Base-by-base conservation (phyloP, 1,140 invertebrate genomes). In the Macrotrachela quadricornifera region DNA sequence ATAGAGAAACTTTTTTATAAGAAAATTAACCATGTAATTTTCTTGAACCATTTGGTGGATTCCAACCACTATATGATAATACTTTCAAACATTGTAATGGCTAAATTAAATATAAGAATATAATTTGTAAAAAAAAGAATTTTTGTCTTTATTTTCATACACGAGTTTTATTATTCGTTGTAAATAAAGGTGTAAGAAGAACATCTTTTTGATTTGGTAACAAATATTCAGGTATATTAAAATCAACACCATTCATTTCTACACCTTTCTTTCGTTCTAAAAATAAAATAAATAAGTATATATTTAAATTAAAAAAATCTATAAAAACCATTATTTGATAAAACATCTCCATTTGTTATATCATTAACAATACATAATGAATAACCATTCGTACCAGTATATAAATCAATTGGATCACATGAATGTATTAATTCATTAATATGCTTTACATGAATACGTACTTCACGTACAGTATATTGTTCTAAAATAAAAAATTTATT, bases 401-500 rank as follows among this genome's bases (percentile, higher is more conserved):
- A 95, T 0, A 87, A 85, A 71, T 96, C 91, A 1, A 82, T 78
- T 17, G 81, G 81, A 70, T 91, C 86, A 17, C 88, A 76, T 45
- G 48, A 49, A 39, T 49, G 46, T 11, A 55, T 50, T 11, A 97
- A 73, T 73, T 99, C 92, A 16, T 90, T 75, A 1, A 97, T 83
- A 67, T 96, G 91, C 61, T 90, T 80, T 0, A 97, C 82, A 68
- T 97, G 92, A 64, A 95, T 92, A 45, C 90, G 75, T 1, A 90
- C 90, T 69, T 97, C 90, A 9, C 91, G 78, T 74, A 95, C 85
- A 37, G 90, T 96, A 63, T 97, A 97, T 0, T 86, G 87, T 62
- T 96, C 91, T 74, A 85, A 10, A 61, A 30, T 13, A 37, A 50
- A 13, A 38, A 18, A 42, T n/a, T 4, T 37, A 9, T 15, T 43